These are phyloP conservation scores for Rhinopomastus cyanomelas DNA, from an alignment of 2,113 vertebrate genomes.

Conservation along the genomic window DNA sequence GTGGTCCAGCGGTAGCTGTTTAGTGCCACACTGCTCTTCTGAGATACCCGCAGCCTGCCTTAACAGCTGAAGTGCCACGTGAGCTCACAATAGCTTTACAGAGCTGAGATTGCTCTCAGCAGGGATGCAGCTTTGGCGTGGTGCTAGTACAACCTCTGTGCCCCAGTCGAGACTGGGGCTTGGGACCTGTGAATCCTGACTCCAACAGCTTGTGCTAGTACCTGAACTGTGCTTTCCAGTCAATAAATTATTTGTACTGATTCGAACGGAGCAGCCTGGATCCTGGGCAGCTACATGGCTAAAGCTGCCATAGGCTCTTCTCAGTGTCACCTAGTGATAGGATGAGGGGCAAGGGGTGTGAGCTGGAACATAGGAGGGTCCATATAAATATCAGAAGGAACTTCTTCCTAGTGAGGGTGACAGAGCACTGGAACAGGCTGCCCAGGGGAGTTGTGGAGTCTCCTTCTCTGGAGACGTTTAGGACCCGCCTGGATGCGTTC, in stretches of 20 bases:
- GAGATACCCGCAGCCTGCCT: not conserved
- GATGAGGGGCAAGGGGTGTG: no score
- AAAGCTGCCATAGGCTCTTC: not conserved
- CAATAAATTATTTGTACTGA: not conserved
- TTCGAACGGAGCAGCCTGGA: not conserved
- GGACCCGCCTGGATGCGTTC: no score
- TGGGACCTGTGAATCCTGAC: not conserved
- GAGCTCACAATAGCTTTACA: not conserved
- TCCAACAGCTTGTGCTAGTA: not conserved
- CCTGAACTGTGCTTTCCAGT: not conserved
- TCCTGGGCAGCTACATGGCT: not conserved
- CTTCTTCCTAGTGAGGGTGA: no score
- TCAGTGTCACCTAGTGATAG: no score
- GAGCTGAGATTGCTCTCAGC: not conserved
- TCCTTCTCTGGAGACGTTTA: no score
- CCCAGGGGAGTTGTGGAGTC: no score
- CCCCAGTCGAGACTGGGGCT: not conserved
- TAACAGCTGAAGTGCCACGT: not conserved
- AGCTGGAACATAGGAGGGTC: no score
- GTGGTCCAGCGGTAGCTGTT: not conserved
- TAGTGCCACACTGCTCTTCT: not conserved
- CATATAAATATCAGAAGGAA: no score
- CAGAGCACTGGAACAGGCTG: no score
- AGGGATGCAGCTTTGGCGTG: not conserved
- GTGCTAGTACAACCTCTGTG: not conserved